These are phyloP conservation scores for Tholera decimalis DNA, from an alignment of 2,888 invertebrate species.

Conservation along the genomic window DNA sequence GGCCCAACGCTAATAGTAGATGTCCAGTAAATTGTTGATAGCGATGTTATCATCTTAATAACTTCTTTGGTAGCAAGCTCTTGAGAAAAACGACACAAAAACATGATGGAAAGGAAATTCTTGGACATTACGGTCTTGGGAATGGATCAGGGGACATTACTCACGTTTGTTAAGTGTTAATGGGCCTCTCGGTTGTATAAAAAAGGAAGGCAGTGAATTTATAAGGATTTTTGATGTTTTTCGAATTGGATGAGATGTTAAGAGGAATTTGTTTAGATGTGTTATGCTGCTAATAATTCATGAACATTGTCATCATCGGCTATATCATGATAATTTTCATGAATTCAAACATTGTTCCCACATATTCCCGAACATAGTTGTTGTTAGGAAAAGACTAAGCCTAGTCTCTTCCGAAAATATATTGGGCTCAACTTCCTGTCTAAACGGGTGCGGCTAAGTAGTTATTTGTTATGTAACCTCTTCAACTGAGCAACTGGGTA, in stretches of 20 bases:
- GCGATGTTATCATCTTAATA: conserved; percentile 85
- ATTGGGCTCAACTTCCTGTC: too few species aligned
- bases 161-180: conserved; percentile 69
- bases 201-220: conserved; percentile 28
- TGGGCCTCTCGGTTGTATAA: conserved; percentile 47
- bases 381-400: too few species aligned
- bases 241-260: conserved; percentile 1
- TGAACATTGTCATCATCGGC: too few species aligned
- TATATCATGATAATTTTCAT: too few species aligned
- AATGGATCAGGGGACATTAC: conserved; percentile 56
- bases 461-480: too few species aligned
- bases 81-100: conserved; percentile 69
- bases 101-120: conserved; percentile 62
- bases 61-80: conserved; percentile 82
- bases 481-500: too few species aligned
- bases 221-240: conserved; percentile 22
- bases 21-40: conserved; percentile 77
- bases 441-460: too few species aligned
- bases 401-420: too few species aligned
- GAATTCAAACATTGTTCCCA: too few species aligned
- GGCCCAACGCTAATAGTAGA: conserved; percentile 74
- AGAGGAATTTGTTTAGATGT: neutral
- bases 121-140: conserved; percentile 48
- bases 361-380: too few species aligned
- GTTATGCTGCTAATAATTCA: neutral